These are phyloP conservation scores for Chrysogorgia sp. DNA, from an alignment of 92 coral and sea anemone species.

Conservation along the genomic window DNA sequence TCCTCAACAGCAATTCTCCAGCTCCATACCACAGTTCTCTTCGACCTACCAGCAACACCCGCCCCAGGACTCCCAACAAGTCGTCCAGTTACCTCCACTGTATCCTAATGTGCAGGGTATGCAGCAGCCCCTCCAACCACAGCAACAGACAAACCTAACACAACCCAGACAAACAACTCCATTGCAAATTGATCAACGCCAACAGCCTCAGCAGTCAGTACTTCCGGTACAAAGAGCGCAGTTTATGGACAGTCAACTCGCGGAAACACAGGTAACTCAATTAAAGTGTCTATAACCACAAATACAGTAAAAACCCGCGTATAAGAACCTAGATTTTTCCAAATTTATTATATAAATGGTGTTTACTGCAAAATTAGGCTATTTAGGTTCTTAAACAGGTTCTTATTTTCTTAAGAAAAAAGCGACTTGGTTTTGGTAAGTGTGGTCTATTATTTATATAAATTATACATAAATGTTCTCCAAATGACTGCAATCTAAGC, in stretches of 20 bases:
- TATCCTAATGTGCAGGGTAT: slow-evolving; percentile 1
- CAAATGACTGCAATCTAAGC: too few relatives aligned
- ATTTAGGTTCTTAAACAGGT: too few relatives aligned
- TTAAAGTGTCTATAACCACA: not conserved
- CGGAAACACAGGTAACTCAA: slow-evolving; percentile 23
- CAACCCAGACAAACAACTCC: slow-evolving; percentile 21
- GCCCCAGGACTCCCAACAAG: slow-evolving; percentile 18
- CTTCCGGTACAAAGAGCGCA: slow-evolving; percentile 30
- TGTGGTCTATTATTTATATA: too few relatives aligned
- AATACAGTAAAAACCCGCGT: too few relatives aligned
- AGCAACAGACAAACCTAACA: slow-evolving; percentile 8
- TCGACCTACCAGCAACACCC: slow-evolving; percentile 26
- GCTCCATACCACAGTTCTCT: slow-evolving; percentile 28
- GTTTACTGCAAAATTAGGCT: too few relatives aligned
- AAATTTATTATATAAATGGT: not conserved
- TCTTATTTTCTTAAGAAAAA: too few relatives aligned
- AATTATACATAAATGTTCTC: too few relatives aligned
- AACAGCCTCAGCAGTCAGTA: slow-evolving; percentile 15
- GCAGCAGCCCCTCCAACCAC: slow-evolving; percentile 1
- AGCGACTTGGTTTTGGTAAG: too few relatives aligned
- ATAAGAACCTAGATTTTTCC: not conserved
- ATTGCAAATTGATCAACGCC: not conserved
- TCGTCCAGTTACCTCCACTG: slow-evolving; percentile 18
- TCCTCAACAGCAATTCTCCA: slow-evolving; percentile 27
- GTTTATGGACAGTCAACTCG: slow-evolving; percentile 9